phyloP scores from a whole-genome alignment of 2,113 vertebrate genomes.

The Hiodon tergisus region DNA sequence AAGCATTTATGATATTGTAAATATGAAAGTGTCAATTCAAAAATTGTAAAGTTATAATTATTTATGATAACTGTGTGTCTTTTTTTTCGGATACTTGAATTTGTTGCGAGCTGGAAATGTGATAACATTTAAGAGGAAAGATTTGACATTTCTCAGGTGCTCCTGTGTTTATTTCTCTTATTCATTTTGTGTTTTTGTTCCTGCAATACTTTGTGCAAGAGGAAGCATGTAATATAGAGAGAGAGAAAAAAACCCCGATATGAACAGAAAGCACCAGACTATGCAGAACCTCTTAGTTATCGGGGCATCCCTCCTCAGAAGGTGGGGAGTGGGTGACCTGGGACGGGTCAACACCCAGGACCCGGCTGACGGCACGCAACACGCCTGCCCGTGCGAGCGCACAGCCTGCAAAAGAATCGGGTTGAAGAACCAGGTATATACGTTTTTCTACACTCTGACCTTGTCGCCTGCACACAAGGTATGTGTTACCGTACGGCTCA shows the following conservation, averaged over 20 bases:
- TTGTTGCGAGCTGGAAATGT: conserved; percentile 73
- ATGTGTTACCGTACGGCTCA: conserved; percentile 2
- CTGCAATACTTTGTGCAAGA: conserved; percentile 51
- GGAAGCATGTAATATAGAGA: conserved; percentile 44
- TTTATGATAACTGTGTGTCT: conserved; percentile 88
- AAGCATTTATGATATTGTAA: conserved; percentile 99
- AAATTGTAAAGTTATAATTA: conserved; percentile 99
- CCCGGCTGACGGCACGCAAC: conserved; percentile 18
- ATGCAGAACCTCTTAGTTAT: conserved; percentile 70
- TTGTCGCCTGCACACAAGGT: conserved; percentile 2
- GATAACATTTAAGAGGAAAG: conserved; percentile 55
- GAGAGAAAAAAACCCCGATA: conserved; percentile 40
- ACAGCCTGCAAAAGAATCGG: conserved; percentile 37
- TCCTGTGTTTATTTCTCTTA: conserved; percentile 67
- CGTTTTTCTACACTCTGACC: background rate
- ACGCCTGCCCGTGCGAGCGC: conserved; percentile 43
- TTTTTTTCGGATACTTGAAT: conserved; percentile 83
- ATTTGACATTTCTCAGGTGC: conserved; percentile 92
- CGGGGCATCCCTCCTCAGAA: conserved; percentile 27
- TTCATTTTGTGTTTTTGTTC: conserved; percentile 40
- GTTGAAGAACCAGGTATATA: conserved; percentile 52
- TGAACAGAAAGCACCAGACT: conserved; percentile 58
- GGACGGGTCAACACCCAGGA: conserved; percentile 37
- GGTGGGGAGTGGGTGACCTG: conserved; percentile 14
- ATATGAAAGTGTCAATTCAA: conserved; percentile 98